These are phyloP conservation scores for Trichogramma pretiosum DNA, from an alignment of 1,140 invertebrate species.

Conservation along the genomic window DNA sequence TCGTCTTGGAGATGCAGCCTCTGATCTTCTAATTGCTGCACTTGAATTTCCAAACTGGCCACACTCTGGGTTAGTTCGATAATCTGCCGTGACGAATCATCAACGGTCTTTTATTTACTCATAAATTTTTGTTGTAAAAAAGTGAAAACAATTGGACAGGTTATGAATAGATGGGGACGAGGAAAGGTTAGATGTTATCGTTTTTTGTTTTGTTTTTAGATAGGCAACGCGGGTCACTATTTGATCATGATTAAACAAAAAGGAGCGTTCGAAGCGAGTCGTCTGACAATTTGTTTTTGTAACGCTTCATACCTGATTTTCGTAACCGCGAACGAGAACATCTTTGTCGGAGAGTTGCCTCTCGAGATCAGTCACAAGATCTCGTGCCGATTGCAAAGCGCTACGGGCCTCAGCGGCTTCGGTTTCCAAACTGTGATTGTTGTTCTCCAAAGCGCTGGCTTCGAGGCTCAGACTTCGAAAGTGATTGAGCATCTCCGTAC, in stretches of 20 bases:
- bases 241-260: no score
- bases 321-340: constrained; percentile 46
- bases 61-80: constrained; percentile 46
- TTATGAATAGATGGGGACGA: no score
- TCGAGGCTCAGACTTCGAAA: constrained; percentile 61
- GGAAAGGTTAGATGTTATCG: no score
- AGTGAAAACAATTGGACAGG: no score
- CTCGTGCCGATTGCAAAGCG: constrained; percentile 45
- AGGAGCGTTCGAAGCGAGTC: no score
- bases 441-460: constrained; percentile 60
- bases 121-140: no score
- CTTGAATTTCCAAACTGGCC: constrained; percentile 46
- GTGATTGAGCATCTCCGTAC: constrained; percentile 63
- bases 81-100: constrained; percentile 37
- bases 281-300: no score
- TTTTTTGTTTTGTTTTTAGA: no score
- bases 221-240: no score
- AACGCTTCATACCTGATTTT: constrained; percentile 48
- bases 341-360: constrained; percentile 45
- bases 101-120: background rate
- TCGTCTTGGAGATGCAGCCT: constrained; percentile 39
- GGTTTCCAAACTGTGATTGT: constrained; percentile 62
- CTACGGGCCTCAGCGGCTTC: constrained; percentile 56
- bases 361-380: constrained; percentile 48
- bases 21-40: constrained; percentile 38